These are phyloP conservation scores for Paraplagusia blochii DNA, from an alignment of 2,113 vertebrate species.

Conservation along the genomic window DNA sequence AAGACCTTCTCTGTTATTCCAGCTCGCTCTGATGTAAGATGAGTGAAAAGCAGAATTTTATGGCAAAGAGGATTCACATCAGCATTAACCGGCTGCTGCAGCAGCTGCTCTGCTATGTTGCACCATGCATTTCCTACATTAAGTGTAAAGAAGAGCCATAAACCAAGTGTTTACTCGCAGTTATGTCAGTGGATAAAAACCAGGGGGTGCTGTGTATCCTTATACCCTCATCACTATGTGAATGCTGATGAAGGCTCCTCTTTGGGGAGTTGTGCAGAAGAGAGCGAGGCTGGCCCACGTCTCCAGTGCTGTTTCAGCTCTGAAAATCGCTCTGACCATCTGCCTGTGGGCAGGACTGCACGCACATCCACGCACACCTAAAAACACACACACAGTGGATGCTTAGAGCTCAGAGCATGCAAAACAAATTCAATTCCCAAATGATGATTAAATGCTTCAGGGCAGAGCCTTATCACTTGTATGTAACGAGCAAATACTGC, in stretches of 20 bases:
- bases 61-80: constrained; percentile 7
- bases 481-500: constrained; percentile 51
- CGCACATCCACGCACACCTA: constrained; percentile 10
- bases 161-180: constrained; percentile 44
- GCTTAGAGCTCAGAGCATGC: constrained; percentile 2
- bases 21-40: neutral
- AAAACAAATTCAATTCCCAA: constrained; percentile 17
- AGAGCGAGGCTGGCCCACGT: constrained; percentile 58
- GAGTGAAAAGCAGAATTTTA: no score
- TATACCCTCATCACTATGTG: constrained; percentile 36
- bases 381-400: constrained; percentile 21
- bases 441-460: constrained; percentile 59
- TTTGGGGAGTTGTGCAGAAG: constrained; percentile 57
- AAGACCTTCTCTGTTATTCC: neutral
- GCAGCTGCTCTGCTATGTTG: neutral
- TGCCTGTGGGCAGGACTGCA: constrained; percentile 57
- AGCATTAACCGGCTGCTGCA: constrained; percentile 4
- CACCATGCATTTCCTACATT: constrained; percentile 20
- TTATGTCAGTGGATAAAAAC: constrained; percentile 55
- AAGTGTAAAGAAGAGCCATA: constrained; percentile 27
- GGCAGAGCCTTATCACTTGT: constrained; percentile 60
- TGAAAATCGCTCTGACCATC: constrained; percentile 66
- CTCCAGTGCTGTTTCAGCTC: constrained; percentile 64
- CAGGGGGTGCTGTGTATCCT: constrained; percentile 73
- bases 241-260: constrained; percentile 61